These are phyloP conservation scores for Camponotus floridanus DNA, from an alignment of 1,140 invertebrate genomes.

Conservation along the genomic window DNA sequence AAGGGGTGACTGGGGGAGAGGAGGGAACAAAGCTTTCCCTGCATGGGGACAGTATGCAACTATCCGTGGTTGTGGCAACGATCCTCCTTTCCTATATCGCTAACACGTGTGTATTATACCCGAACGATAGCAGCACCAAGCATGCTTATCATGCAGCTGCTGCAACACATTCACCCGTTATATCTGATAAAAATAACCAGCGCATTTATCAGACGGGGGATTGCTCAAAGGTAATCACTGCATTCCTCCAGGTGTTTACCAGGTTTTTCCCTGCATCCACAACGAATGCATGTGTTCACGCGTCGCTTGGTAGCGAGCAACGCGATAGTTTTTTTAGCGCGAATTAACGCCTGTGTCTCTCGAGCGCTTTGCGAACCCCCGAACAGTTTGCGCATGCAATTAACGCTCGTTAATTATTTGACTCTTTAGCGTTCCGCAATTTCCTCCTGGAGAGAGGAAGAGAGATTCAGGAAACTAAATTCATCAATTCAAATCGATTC, in stretches of 20 bases:
- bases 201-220: constrained; percentile 8
- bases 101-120: constrained; percentile 9
- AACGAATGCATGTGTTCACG: not conserved
- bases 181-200: constrained; percentile 29
- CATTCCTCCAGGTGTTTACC: constrained; percentile 24
- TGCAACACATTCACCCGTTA: constrained; percentile 32
- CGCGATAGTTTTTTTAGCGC: not conserved
- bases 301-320: not conserved
- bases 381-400: constrained; percentile 4
- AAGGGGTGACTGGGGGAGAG: not conserved
- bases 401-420: constrained; percentile 48
- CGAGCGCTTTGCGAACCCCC: not conserved
- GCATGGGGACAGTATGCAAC: constrained; percentile 27
- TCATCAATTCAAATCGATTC: constrained; percentile 5
- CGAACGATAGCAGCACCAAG: constrained; percentile 1
- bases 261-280: constrained; percentile 15
- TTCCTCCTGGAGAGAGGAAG: not conserved
- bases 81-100: constrained; percentile 49
- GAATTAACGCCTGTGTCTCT: constrained; percentile 21
- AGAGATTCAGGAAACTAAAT: constrained; percentile 32
- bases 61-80: constrained; percentile 18
- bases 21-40: not conserved
- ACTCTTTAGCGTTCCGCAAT: constrained; percentile 7
- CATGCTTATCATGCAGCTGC: constrained; percentile 37
- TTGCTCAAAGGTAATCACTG: constrained; percentile 28